A percentile compares a stretch with the other conserved stretches of the same genome.
phyloP scores from a whole-genome alignment of 1,140 invertebrate genomes.

The Ips typographus region DNA sequence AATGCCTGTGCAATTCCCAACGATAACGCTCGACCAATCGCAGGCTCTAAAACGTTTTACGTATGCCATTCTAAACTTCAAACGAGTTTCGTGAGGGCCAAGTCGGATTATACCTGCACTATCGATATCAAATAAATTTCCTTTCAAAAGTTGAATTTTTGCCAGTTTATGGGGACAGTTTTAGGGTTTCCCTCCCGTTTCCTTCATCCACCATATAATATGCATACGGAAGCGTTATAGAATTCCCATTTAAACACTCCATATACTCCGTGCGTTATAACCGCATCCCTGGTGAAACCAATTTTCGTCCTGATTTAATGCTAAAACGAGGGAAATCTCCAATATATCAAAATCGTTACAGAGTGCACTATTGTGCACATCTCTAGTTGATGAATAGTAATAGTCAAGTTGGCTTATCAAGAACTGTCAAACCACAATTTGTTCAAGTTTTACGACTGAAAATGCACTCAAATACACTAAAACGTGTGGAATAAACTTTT shows the following conservation, averaged over 20 bases:
- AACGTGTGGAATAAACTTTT: too few species aligned
- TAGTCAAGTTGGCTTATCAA: too few species aligned
- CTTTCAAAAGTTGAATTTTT: background rate
- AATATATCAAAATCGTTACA: background rate
- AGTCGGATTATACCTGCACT: background rate
- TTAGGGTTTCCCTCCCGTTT: background rate
- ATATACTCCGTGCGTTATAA: slow-evolving; percentile 3
- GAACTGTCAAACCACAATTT: too few species aligned
- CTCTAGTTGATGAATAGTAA: too few species aligned
- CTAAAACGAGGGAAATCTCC: background rate
- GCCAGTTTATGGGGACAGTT: background rate
- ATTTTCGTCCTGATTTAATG: slow-evolving; percentile 6
- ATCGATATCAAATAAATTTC: background rate
- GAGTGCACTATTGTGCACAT: too few species aligned
- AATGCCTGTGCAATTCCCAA: background rate
- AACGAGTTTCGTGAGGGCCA: background rate
- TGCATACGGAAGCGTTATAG: slow-evolving; percentile 4
- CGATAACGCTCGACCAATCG: background rate
- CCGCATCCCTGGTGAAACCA: slow-evolving; percentile 3
- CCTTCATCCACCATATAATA: slow-evolving; percentile 1
- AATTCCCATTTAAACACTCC: slow-evolving; percentile 5
- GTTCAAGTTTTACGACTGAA: too few species aligned
- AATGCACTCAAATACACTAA: too few species aligned
- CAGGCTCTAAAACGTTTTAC: background rate
- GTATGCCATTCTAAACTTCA: background rate